Evolutionary conservation across 37 sponge, comb jelly and placozoan genomes (phyloP), one percentile per base, ranked within the genome.

Genomic region (Aplysina aerophoba): DNA sequence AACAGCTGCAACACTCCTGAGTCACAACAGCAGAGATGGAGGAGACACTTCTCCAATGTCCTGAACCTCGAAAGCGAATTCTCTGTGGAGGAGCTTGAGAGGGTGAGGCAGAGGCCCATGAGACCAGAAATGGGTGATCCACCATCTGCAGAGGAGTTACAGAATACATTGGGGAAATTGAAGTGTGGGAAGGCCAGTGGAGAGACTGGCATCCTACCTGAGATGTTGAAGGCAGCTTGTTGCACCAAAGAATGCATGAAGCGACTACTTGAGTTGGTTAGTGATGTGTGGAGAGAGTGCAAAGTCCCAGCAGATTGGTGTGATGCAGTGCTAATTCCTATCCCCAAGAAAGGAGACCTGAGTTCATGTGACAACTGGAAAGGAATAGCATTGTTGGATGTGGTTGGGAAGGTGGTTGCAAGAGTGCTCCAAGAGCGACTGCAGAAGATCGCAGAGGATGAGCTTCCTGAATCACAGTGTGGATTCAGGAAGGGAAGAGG

Each of bases 11-110:
- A 34, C 75, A 44, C 58, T 15, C 16, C 55, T 40, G 54, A 84
- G 55, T 53, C 50, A n/a, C 71, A 84, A 44, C 69, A 69, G 54
- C 61, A 72, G 25, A 85, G 85, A 73, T 72, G 85, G 77, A 73
- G 79, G 67, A 75, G 50, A 25, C 66, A 85, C 39, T 85, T 68
- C 59, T 28, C 22, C 8, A 28, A 41, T 44, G 22, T 85, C 11
- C 21, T 68, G n/a, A 73, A 73, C 75, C 13, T 80, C 27, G 55
- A 86, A 84, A 67, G 59, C 83, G 24, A 84, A 13, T 77, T 57
- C 73, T 82, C 21, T 75, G 77, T 24, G 85, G 25, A 24, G 19
- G 56, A 40, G 55, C 22, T 21, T 21, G 58, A 40, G 20, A 80
- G 22, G 39, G 41, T 55, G 44, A 31, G 28, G n/a, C 55, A 84